Percentiles rank a stretch among this genome's conserved stretches.
phyloP scores from a whole-genome alignment of 2,888 invertebrate species.

The Sylvicola cinctus region DNA sequence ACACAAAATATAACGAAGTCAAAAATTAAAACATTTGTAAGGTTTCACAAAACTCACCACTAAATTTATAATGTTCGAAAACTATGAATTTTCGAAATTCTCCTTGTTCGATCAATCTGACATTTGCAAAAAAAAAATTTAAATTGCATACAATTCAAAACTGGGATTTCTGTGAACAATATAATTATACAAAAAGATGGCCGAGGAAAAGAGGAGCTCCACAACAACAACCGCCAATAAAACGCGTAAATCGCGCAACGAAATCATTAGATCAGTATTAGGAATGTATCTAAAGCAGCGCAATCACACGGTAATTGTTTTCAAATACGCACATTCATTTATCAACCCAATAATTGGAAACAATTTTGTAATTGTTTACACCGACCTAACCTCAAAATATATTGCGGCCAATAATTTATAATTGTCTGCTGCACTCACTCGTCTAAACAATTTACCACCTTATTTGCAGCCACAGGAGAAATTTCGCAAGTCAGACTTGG shows the following conservation, averaged over 20 bases:
- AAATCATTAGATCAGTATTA: constrained; percentile 17
- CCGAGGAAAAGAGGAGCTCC: constrained; percentile 7
- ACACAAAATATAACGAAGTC: no score
- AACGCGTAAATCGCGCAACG: constrained; percentile 17
- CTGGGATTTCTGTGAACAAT: no score
- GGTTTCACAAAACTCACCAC: no score
- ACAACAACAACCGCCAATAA: constrained; percentile 10
- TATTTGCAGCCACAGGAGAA: constrained; percentile 36
- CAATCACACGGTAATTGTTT: constrained; percentile 18
- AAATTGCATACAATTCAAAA: no score
- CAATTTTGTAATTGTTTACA: not conserved
- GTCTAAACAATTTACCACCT: not conserved
- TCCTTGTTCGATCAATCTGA: no score
- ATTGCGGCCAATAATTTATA: no score
- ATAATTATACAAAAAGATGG: constrained; percentile 5
- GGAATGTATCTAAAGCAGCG: constrained; percentile 20
- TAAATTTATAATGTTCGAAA: no score
- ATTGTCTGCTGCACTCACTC: not conserved
- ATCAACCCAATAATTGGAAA: not conserved
- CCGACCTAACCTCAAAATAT: not conserved
- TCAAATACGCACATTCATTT: not conserved
- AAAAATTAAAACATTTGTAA: no score
- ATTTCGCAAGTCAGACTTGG: constrained; percentile 33
- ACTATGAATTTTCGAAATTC: no score
- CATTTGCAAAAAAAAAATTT: no score